Percentiles rank a stretch among this genome's conserved stretches.
Conservation (phyloP, 2,797 vertebrate species). For the Tapirus indicus region DNA sequence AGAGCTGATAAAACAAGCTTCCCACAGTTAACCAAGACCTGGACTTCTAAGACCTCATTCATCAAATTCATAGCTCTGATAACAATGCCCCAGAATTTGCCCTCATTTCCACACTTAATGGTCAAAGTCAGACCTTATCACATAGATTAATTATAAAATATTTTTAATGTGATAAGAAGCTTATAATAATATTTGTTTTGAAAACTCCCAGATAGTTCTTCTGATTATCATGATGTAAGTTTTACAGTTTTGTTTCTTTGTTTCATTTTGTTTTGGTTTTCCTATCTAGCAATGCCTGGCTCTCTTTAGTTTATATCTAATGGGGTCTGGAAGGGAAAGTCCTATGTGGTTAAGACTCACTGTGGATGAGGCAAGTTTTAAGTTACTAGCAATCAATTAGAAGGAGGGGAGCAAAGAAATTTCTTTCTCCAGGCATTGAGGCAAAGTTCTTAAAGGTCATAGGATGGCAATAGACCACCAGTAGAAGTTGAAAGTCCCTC, state of each 20-base stretch:
- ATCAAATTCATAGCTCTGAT: slow-evolving; percentile 48
- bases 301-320: background rate
- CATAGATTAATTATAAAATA: slow-evolving; percentile 6
- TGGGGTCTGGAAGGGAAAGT: background rate
- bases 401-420: background rate
- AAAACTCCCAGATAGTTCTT: background rate
- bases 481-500: background rate
- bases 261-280: slow-evolving; percentile 29
- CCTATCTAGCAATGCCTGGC: background rate
- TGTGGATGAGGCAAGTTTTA: slow-evolving; percentile 6
- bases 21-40: background rate
- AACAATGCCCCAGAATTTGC: background rate
- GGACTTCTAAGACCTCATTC: background rate
- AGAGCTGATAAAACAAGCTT: background rate
- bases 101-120: slow-evolving; percentile 38
- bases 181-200: slow-evolving; percentile 41
- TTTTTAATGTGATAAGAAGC: slow-evolving; percentile 43
- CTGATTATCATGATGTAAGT: background rate
- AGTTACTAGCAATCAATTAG: background rate
- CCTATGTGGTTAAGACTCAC: background rate
- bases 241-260: slow-evolving; percentile 34
- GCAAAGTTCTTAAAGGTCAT: background rate
- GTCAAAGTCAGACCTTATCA: slow-evolving; percentile 31
- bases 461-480: background rate
- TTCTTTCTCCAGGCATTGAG: background rate